Evolutionary conservation across 2,113 vertebrate species (phyloP), one percentile per base, ranked within the genome.

Genomic region (Emydura subglobosa): DNA sequence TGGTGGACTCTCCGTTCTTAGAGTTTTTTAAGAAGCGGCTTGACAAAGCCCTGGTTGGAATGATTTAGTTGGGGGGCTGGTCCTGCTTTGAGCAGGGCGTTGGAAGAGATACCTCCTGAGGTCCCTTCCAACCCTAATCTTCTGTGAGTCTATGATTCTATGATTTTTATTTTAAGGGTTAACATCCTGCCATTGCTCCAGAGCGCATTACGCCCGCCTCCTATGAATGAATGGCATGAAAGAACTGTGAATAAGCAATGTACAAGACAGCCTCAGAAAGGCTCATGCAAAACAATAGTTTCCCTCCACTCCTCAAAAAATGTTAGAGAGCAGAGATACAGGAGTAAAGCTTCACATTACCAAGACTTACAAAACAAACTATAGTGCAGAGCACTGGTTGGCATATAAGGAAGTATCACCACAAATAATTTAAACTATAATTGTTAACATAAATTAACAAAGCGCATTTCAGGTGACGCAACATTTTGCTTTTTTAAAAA

Each of bases 111-210:
- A 47, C 47, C 47, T 47, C 47, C 47, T 47, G 47, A 47, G 47
- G 47, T 47, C 47, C 47, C 47, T 47, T 47, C 47, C 47, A 47
- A 6, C 47, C 8, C 47, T 47, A 47, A 47, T 47, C 47, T 47
- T 47, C 47, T 47, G 8, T 47, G 47, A 47, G 47, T 47, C 47
- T 47, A 47, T 47, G 47, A 47, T 47, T 47, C 47, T 47, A 47
- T 47, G 47, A 47, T 47, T 47, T 94, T 93, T 94, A 89, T 90
- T 96, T 92, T 82, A 94, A 85, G 82, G 72, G 82, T 94, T 91
- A 94, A 94, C 51, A 83, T 39, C 6, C 61, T 87, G 93, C 39
- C 49, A 87, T 83, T 90, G 78, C 49, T 92, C 90, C 90, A 84
- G 80, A 94, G 89, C 61, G 76, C 29, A 65, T 50, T 68, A 86